Evolutionary conservation across 2,797 vertebrate species (phyloP).

Genomic region (Sebastes steindachneri): DNA sequence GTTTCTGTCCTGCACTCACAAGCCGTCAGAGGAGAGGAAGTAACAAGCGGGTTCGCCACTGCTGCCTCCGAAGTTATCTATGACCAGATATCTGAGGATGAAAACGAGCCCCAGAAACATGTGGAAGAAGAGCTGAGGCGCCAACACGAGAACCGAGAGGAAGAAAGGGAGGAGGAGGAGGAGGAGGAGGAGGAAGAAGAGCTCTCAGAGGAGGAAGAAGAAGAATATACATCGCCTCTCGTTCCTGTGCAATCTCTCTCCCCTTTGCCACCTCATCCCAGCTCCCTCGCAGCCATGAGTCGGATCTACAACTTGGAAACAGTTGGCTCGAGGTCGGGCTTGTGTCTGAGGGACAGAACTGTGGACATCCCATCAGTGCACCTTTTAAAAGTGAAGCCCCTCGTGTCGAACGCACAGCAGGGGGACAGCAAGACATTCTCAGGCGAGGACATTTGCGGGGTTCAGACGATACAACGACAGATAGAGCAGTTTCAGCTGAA

Average conservation of each 20-base stretch:
- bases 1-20: constrained; percentile 69
- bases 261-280: constrained; percentile 59
- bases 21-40: constrained; percentile 70
- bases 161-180: constrained; percentile 22
- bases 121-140: constrained; percentile 57
- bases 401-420: constrained; percentile 53
- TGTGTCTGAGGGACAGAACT: constrained; percentile 73
- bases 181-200: constrained; percentile 44
- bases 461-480: constrained; percentile 79
- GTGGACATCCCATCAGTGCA: constrained; percentile 67
- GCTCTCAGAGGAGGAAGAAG: constrained; percentile 47
- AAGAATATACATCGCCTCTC: constrained; percentile 51
- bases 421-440: constrained; percentile 51
- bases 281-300: constrained; percentile 80
- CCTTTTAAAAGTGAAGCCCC: constrained; percentile 70
- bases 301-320: constrained; percentile 82
- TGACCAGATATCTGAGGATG: constrained; percentile 51
- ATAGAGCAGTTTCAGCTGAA: constrained; percentile 81
- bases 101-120: constrained; percentile 55
- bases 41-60: constrained; percentile 16
- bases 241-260: constrained; percentile 56
- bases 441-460: constrained; percentile 61
- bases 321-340: constrained; percentile 71
- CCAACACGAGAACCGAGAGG: constrained; percentile 35
- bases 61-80: constrained; percentile 29